Percentiles rank a stretch among this genome's conserved stretches.
These are phyloP conservation scores for Tupaia tana DNA, from an alignment of 2,113 vertebrate species.

Conservation along the genomic window DNA sequence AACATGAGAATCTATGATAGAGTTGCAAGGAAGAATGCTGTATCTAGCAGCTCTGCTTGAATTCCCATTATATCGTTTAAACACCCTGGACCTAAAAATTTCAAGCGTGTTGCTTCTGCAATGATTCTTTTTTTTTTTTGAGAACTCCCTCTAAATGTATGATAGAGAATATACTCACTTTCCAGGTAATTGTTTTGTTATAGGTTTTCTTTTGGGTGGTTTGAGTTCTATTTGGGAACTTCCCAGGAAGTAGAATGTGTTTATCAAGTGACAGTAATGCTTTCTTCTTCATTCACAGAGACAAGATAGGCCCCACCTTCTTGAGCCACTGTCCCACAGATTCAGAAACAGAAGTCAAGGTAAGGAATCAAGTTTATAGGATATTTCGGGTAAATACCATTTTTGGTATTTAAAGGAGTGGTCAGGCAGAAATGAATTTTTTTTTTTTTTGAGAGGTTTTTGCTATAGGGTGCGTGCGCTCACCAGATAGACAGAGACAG, in stretches of 20 bases:
- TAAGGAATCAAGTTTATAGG: neutral
- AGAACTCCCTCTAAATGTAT: slow-evolving; percentile 49
- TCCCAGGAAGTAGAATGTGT: slow-evolving; percentile 6
- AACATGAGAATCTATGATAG: neutral
- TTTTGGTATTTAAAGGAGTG: neutral
- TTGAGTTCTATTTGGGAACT: slow-evolving; percentile 40
- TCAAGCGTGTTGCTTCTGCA: slow-evolving; percentile 52
- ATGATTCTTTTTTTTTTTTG: slow-evolving; percentile 46
- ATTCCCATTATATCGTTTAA: slow-evolving; percentile 38
- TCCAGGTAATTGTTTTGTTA: slow-evolving; percentile 67
- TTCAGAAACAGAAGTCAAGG: neutral
- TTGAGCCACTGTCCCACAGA: neutral
- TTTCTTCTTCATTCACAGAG: neutral
- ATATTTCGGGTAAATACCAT: neutral
- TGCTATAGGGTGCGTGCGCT: no score
- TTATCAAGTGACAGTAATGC: neutral
- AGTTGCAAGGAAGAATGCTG: neutral
- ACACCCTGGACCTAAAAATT: slow-evolving; percentile 1
- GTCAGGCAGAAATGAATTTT: neutral
- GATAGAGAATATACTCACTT: slow-evolving; percentile 58
- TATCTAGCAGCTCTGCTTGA: slow-evolving; percentile 38
- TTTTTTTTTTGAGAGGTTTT: neutral
- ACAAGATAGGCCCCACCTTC: neutral
- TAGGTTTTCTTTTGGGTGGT: slow-evolving; percentile 51
- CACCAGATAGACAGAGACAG: no score